Conservation (phyloP, 1,140 invertebrate genomes). For the Pteromalus puparum region DNA sequence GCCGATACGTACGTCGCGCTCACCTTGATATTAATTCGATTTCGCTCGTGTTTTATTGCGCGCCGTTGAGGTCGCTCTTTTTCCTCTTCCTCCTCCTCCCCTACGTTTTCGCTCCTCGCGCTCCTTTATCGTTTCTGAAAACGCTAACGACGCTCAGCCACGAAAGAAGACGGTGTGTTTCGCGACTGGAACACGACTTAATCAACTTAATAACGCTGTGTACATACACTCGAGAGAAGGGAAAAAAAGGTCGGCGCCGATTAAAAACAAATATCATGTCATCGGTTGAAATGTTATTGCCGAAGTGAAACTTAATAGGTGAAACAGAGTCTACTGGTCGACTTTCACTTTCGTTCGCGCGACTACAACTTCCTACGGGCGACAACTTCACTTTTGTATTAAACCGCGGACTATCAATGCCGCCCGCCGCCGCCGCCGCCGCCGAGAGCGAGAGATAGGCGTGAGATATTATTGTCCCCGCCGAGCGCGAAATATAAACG, state of each 20-base stretch:
- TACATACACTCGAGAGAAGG: too few species aligned
- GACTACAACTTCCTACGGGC: conserved; percentile 36
- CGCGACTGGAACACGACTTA: too few species aligned
- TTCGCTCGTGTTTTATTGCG: background rate
- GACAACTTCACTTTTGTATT: conserved; percentile 37
- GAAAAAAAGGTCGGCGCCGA: background rate
- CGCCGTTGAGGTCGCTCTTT: too few species aligned
- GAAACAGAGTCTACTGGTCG: background rate
- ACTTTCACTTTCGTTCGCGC: conserved; percentile 41
- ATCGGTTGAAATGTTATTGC: conserved; percentile 21
- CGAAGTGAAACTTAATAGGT: conserved; percentile 38
- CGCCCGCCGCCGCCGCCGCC: background rate
- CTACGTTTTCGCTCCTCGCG: too few species aligned
- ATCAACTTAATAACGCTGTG: too few species aligned
- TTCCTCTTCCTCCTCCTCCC: background rate
- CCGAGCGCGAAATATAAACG: background rate
- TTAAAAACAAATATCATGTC: conserved; percentile 21
- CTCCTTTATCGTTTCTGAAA: conserved; percentile 26
- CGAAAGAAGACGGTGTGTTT: background rate
- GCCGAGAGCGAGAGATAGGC: background rate
- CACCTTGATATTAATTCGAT: conserved; percentile 29
- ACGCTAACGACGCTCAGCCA: conserved; percentile 11
- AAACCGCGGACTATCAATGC: conserved; percentile 25
- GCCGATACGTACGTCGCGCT: too few species aligned
- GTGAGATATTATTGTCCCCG: conserved; percentile 37